Evolutionary conservation across 1,140 invertebrate genomes (phyloP).

Genomic region (Pachypeltis micranthus): DNA sequence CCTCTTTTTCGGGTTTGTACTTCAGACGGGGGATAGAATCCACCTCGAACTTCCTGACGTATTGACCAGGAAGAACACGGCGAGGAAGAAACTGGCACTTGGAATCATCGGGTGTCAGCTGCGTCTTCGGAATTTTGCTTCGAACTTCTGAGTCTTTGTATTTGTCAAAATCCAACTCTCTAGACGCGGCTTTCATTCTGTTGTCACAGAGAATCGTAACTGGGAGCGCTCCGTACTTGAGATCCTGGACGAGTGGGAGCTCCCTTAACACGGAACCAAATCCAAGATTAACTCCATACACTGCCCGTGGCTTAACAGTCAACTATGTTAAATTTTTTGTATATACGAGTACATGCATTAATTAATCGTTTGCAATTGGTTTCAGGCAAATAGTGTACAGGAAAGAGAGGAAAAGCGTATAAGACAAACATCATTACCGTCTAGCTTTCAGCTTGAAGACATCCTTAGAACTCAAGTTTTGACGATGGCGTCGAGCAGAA

Average conservation of each 20-base stretch:
- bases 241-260: neutral
- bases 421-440: too few species aligned
- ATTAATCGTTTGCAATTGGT: too few species aligned
- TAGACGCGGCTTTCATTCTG: neutral
- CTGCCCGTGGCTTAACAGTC: too few species aligned
- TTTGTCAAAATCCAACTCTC: neutral
- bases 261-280: too few species aligned
- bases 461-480: too few species aligned
- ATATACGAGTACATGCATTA: too few species aligned
- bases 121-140: neutral
- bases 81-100: neutral
- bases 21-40: neutral
- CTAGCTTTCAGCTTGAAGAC: too few species aligned
- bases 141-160: neutral
- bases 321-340: too few species aligned
- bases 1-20: conserved; percentile 44
- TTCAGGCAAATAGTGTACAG: too few species aligned
- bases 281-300: too few species aligned
- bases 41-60: neutral
- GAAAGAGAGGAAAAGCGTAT: too few species aligned
- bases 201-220: neutral
- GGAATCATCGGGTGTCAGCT: neutral
- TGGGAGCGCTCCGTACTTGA: neutral
- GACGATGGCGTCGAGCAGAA: too few species aligned
- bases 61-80: neutral